phyloP scores from a whole-genome alignment of 1,140 invertebrate species.

The Macrobrachium rosenbergii region DNA sequence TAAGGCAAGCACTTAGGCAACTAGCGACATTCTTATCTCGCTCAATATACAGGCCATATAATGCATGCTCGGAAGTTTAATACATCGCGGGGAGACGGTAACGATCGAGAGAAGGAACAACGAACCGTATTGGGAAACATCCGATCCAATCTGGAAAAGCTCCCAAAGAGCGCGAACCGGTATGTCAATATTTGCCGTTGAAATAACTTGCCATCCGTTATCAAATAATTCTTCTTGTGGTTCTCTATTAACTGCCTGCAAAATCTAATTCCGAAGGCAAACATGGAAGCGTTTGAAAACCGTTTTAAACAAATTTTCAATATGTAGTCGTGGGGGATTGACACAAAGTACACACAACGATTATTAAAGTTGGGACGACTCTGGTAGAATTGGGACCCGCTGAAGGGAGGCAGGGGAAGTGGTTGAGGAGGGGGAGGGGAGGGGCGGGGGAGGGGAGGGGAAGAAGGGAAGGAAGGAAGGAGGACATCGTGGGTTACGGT shows the following conservation, averaged over 20 bases:
- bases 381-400: not conserved
- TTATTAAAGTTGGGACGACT: constrained; percentile 49
- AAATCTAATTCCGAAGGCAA: constrained; percentile 66
- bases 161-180: constrained; percentile 1
- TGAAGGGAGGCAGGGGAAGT: constrained; percentile 5
- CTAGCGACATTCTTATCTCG: no score
- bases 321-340: constrained; percentile 45
- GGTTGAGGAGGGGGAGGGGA: constrained; percentile 4
- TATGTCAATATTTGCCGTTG: constrained; percentile 64
- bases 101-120: no score
- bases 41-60: no score
- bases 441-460: not conserved
- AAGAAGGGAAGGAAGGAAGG: not conserved
- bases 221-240: constrained; percentile 65
- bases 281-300: constrained; percentile 66
- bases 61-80: no score
- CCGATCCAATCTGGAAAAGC: no score
- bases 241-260: constrained; percentile 65
- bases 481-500: not conserved
- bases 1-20: not conserved
- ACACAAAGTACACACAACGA: constrained; percentile 46
- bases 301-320: constrained; percentile 64
- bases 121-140: no score
- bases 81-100: no score
- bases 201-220: constrained; percentile 66